These are phyloP conservation scores for Axea sp. DNA, from an alignment of 2,888 invertebrate species.

Conservation along the genomic window DNA sequence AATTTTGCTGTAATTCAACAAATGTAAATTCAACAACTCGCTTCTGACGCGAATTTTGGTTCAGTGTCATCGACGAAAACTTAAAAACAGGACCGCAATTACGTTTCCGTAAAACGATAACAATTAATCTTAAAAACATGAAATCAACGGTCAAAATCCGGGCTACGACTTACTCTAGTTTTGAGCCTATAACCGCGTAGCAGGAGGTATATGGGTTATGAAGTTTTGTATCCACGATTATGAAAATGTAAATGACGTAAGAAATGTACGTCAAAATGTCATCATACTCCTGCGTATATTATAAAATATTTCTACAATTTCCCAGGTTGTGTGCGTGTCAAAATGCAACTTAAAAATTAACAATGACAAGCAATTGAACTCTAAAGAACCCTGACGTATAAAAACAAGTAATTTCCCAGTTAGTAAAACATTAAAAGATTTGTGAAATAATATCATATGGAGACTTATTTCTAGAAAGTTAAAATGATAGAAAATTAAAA, in stretches of 20 bases:
- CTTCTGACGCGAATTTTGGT: background rate
- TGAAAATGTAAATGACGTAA: slow-evolving; percentile 31
- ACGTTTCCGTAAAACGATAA: no score
- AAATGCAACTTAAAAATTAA: slow-evolving; percentile 18
- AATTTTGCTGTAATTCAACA: slow-evolving; percentile 21
- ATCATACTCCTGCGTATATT: slow-evolving; percentile 29
- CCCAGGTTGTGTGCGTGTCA: slow-evolving; percentile 28
- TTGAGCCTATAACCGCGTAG: slow-evolving; percentile 39
- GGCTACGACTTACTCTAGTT: slow-evolving; percentile 33
- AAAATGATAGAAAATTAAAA: no score
- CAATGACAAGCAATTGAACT: no score
- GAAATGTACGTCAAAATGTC: slow-evolving; percentile 42
- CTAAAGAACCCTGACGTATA: no score
- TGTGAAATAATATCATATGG: no score
- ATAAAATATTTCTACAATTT: slow-evolving; percentile 15
- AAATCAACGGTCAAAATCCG: slow-evolving; percentile 45
- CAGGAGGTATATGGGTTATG: slow-evolving; percentile 8
- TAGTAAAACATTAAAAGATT: no score
- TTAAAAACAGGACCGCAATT: no score
- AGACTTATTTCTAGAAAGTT: no score
- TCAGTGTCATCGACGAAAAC: no score
- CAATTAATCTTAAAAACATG: no score
- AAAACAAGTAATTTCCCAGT: no score
- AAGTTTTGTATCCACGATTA: slow-evolving; percentile 19
- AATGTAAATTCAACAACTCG: slow-evolving; percentile 19